Percentiles rank a stretch among this genome's conserved stretches.
phyloP scores from a whole-genome alignment of 2,888 invertebrate species.

The Meiosimyza platycephala region DNA sequence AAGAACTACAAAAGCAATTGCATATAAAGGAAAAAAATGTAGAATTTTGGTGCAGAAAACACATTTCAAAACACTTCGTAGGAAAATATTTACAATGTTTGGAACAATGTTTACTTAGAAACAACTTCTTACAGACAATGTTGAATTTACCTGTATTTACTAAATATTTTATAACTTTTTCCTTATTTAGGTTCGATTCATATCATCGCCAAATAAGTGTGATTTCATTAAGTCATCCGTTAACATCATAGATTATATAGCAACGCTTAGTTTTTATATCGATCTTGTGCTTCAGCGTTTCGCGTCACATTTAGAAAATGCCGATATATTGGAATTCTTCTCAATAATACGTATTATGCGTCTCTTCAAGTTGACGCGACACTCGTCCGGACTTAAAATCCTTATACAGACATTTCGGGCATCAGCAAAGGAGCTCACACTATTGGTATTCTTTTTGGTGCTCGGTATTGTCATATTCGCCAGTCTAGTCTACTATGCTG shows the following conservation, averaged over 20 bases:
- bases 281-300: constrained; percentile 90
- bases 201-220: constrained; percentile 93
- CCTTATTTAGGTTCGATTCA: constrained; percentile 76
- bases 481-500: constrained; percentile 97
- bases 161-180: neutral
- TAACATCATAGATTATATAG: constrained; percentile 99
- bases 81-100: no score
- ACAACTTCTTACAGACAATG: no score
- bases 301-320: constrained; percentile 91
- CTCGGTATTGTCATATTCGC: constrained; percentile 98
- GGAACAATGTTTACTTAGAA: no score
- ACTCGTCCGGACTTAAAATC: constrained; percentile 97
- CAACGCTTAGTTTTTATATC: constrained; percentile 98
- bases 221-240: constrained; percentile 96
- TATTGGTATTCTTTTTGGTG: constrained; percentile 97
- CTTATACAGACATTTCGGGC: constrained; percentile 98
- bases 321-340: constrained; percentile 97
- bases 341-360: constrained; percentile 98
- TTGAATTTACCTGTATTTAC: no score
- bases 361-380: constrained; percentile 95
- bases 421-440: constrained; percentile 94
- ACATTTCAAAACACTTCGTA: no score
- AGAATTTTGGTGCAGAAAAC: no score
- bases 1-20: no score
- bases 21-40: no score